Evolutionary conservation across 2,797 vertebrate species (phyloP), one percentile per base, ranked within the genome.

Genomic region (Thripadectes ignobilis): DNA sequence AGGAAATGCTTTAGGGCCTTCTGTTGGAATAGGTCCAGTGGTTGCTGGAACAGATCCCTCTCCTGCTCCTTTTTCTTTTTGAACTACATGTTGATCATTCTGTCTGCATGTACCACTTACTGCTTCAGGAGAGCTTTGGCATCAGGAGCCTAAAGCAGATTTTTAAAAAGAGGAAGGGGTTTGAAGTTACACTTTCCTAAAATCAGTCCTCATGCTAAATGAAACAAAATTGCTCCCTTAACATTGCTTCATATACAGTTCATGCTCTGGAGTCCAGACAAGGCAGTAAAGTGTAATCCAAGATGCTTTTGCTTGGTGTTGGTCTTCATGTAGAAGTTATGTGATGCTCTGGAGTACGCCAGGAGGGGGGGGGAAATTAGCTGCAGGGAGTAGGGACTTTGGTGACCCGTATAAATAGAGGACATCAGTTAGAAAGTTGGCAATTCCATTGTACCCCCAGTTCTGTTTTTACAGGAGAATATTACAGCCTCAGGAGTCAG

Each of bases 1-100:
- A 2, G 65, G 88, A 95, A 95, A 83, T 84, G 79, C 49, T 88
- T 93, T 85, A 93, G 85, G 82, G 62, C 89, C 76, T 95, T 94
- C 68, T 78, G 46, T 83, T 95, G 87, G 88, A 51, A 43, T 72
- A 77, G 39, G 32, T 89, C 94, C 88, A 91, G 72, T 23, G 80
- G 68, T 2, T 89, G 49, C 85, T 94, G 82, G 57, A 95, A 84
- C 26, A 78, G 30, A 85, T 92, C 30, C 32, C 61, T 88, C 45
- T 67, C 65, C 77, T 6, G 5, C 57, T 89, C 23, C 36, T 92
- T 85, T 91, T 87, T 81, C 24, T 72, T 80, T 94, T 29, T 62
- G 55, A 71, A 30, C 29, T 63, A 55, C 20, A 10, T 51, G 26
- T 83, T 83, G 85, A 30, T 61, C 82, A 78, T 26, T 92, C 75